Base-by-base conservation (phyloP, 1,140 invertebrate species). In the Nasonia giraulti region DNA sequence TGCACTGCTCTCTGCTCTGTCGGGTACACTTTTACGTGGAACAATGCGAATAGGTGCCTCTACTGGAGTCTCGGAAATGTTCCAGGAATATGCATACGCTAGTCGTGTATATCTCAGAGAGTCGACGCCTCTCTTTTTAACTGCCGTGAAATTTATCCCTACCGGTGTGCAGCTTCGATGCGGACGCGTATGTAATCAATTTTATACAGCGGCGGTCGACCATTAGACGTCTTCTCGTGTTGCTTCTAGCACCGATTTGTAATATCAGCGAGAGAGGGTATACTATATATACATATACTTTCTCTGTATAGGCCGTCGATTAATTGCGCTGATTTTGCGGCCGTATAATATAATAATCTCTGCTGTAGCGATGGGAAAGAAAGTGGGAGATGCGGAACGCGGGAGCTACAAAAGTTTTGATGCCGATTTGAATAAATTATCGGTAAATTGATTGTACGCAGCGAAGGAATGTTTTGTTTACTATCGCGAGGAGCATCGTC, bases 31-130 rank as follows among this genome's bases (percentile, higher is more conserved):
- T 81, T 76, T 82, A 76, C 80, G 69, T 31, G 77, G 84, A 80
- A 85, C 86, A 85, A 87, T 80, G 84, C 86, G 81, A 50, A n/a
- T 27, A 31, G 14, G 40, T 74, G 23, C 31, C 27, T 27, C 27
- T 27, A 27, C 27, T 27, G 71, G 78, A 62, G 66, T 75, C 81
- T 83, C 73, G 50, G 77, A 77, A 83, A 78, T 83, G n/a, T 77
- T 78, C 82, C 82, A 77, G 44, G 62, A 77, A 83, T 62, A 78
- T 76, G 17, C 17, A n/a, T 62, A n/a, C 1, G 8, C 0, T 44
- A 44, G 8, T 11, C 44, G 50, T 8, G 50, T 73, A 66, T 68
- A 66, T 76, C 55, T 44, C 5, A 37, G 62, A 62, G 40, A 76
- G 33, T 76, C 73, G 69, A 82, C 75, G 50, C 33, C n/a, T 62